Evolutionary conservation across 2,888 invertebrate species (phyloP).

Genomic region (Himalopsyche kuldschensis): DNA sequence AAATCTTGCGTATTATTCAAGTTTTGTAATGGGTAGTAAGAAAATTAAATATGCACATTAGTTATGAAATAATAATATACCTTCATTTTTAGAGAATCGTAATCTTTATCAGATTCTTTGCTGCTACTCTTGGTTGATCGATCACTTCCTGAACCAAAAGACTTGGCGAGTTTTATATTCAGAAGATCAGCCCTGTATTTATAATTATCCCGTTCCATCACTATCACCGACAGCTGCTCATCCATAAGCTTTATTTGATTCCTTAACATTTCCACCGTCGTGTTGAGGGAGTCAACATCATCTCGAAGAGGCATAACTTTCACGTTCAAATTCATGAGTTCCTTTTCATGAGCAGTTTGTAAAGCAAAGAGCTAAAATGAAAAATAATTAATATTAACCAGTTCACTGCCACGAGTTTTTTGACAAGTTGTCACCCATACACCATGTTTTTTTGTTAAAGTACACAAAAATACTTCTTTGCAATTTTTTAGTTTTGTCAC

Average conservation of each 20-base stretch:
- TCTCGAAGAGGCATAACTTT: constrained; percentile 62
- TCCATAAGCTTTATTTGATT: constrained; percentile 47
- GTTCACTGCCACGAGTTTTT: too few relatives aligned
- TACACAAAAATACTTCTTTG: too few relatives aligned
- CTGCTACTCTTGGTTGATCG: constrained; percentile 20
- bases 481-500: too few relatives aligned
- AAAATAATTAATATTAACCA: neutral
- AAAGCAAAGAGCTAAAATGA: constrained; percentile 70
- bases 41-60: too few relatives aligned
- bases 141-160: constrained; percentile 39
- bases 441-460: too few relatives aligned
- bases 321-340: constrained; percentile 67
- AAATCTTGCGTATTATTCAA: too few relatives aligned
- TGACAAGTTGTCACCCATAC: too few relatives aligned
- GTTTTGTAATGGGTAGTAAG: too few relatives aligned
- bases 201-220: constrained; percentile 60
- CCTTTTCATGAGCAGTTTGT: constrained; percentile 73
- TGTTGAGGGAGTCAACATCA: constrained; percentile 62
- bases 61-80: too few relatives aligned
- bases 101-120: constrained; percentile 33
- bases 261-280: constrained; percentile 56
- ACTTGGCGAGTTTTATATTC: constrained; percentile 19
- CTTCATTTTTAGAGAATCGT: constrained; percentile 31
- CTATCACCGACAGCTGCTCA: constrained; percentile 57
- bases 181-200: constrained; percentile 49